A percentile compares a stretch with the other conserved stretches of the same genome.
These are phyloP conservation scores for Leiothrix lutea DNA, from an alignment of 2,113 vertebrate genomes.

Conservation along the genomic window DNA sequence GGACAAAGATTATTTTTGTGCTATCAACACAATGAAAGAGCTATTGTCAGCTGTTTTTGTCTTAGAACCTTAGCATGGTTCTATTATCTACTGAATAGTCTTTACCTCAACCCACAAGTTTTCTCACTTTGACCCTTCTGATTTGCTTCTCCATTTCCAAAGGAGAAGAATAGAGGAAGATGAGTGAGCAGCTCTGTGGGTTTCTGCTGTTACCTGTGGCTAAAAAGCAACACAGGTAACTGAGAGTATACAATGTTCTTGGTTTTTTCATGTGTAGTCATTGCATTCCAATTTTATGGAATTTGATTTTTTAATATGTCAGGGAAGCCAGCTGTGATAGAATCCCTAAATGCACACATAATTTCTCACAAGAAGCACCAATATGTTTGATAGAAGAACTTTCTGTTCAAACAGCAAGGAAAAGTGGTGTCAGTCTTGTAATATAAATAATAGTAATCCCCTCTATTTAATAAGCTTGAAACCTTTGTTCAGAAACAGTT, in stretches of 20 bases:
- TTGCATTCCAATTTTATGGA: not conserved
- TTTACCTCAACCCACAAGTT: not conserved
- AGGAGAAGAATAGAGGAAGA: rapidly evolving
- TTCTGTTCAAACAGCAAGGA: not conserved
- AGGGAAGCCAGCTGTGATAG: not conserved
- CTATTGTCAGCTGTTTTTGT: not conserved
- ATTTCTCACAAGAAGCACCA: not conserved
- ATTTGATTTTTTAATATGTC: not conserved
- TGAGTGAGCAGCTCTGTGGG: rapidly evolving
- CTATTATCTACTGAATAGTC: not conserved
- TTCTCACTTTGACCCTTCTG: not conserved
- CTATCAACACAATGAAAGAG: not conserved
- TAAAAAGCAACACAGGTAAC: not conserved
- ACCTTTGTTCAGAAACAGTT: not conserved
- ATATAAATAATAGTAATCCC: not conserved
- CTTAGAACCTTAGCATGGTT: not conserved
- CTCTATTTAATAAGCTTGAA: not conserved
- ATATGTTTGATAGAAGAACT: not conserved
- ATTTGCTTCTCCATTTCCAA: not conserved
- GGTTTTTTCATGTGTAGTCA: not conserved
- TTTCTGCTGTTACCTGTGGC: not conserved
- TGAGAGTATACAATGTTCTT: not conserved
- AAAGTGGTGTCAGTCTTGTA: not conserved
- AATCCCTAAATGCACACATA: not conserved
- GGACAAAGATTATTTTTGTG: not conserved